Evolutionary conservation across 2,113 vertebrate genomes (phyloP).

Genomic region (Muntiacus reevesi): DNA sequence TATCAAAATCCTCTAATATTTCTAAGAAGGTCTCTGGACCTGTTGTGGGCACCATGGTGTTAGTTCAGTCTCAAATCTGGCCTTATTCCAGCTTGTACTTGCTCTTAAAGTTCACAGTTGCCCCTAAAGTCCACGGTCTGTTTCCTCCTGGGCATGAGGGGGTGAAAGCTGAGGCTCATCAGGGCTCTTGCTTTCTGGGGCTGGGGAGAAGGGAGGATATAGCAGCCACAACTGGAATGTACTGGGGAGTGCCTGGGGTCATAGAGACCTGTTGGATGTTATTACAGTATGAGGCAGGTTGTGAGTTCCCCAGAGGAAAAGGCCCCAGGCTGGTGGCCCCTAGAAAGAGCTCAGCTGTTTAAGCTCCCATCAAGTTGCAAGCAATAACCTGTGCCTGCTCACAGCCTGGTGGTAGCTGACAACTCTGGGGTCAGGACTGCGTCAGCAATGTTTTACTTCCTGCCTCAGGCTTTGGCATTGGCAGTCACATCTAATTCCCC

Average conservation of each 20-base stretch:
- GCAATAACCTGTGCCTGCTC: not conserved
- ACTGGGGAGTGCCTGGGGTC: not conserved
- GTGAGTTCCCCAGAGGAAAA: not conserved
- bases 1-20: not conserved
- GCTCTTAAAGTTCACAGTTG: not conserved
- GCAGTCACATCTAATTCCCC: not conserved
- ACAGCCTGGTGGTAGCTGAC: not conserved
- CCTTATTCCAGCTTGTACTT: not conserved
- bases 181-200: not conserved
- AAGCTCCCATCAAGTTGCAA: not conserved
- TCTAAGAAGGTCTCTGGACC: not conserved
- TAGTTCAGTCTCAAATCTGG: not conserved
- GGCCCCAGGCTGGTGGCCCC: not conserved
- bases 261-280: not conserved
- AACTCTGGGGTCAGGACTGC: not conserved
- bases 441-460: not conserved
- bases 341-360: not conserved
- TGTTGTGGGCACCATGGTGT: not conserved
- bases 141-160: not conserved
- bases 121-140: not conserved
- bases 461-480: not conserved
- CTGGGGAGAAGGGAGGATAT: not conserved
- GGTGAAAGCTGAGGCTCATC: not conserved
- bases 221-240: not conserved
- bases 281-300: not conserved